Base-by-base conservation (phyloP, 2,113 vertebrate species). In the Butastur rufipennis region DNA sequence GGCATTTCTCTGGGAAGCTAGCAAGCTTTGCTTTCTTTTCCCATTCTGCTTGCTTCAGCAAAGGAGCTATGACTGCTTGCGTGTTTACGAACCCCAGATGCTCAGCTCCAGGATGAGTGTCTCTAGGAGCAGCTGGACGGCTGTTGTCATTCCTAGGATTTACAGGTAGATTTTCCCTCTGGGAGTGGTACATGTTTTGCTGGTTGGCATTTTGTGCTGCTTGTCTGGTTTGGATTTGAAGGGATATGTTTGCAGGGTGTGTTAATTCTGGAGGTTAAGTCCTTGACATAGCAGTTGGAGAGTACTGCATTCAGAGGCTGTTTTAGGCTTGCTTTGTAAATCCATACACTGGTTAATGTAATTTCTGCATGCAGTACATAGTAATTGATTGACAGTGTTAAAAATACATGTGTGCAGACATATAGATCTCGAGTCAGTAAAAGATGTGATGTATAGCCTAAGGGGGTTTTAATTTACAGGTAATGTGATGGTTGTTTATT, bases 221-320 rank as follows among this genome's bases (percentile, higher is more conserved):
- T 95, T 88, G 42, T 95, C 88, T 91, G 83, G 16, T 91, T 68
- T 78, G 83, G 90, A 88, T 66, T 88, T 50, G 73, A 63, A 90
- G n/a, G 73, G 79, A 27, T 75, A 13, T 36, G 56, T 81, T 77
- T 73, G 40, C 63, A 81, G 31, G 8, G 25, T 55, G 80, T 95
- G 75, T 88, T 85, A 88, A 67, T 88, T 91, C 88, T 79, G 40
- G 55, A 66, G 90, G 22, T 61, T 72, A 84, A 73, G 38, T 89
- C 93, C 77, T 61, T 90, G 93, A 43, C 66, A 36, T 34, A 78
- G 81, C 27, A 81, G 77, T 27, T 88, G 21, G 52, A 82, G n/a
- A 67, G 20, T 59, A 50, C 63, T 45, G 19, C n/a, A 42, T 55
- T 38, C 42, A 58, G 91, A 77, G 42, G 15, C 12, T 78, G 40